These are phyloP conservation scores for Eilema caniola DNA, from an alignment of 2,888 invertebrate species.

Conservation along the genomic window DNA sequence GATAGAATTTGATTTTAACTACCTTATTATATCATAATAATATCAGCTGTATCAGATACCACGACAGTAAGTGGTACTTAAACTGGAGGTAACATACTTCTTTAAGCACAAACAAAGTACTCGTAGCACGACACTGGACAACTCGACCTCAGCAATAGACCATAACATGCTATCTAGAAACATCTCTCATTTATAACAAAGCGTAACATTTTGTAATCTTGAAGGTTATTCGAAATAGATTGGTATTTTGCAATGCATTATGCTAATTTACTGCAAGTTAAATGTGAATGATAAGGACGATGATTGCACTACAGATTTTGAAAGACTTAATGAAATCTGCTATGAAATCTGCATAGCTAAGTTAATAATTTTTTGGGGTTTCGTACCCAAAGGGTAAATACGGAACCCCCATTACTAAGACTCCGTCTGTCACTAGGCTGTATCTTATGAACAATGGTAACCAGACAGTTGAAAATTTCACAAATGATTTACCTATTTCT, in stretches of 20 bases:
- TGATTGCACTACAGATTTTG: background rate
- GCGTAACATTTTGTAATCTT: slow-evolving; percentile 4
- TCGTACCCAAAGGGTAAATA: too few relatives aligned
- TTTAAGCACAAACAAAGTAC: background rate
- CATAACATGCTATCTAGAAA: background rate
- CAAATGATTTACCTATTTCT: too few relatives aligned
- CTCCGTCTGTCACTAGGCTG: too few relatives aligned
- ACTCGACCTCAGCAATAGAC: slow-evolving; percentile 1
- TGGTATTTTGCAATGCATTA: background rate
- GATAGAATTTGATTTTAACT: too few relatives aligned
- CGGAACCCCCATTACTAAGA: too few relatives aligned
- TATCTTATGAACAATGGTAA: too few relatives aligned
- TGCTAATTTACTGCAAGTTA: slow-evolving; percentile 5
- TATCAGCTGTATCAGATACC: background rate
- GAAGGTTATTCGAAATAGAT: slow-evolving; percentile 4
- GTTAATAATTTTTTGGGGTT: background rate
- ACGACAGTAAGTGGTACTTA: background rate
- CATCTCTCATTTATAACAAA: slow-evolving; percentile 3
- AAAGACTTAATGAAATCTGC: background rate
- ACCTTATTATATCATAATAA: too few relatives aligned
- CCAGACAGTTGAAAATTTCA: too few relatives aligned
- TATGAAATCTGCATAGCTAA: background rate
- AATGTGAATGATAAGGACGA: background rate
- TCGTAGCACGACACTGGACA: background rate
- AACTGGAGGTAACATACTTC: background rate